Evolutionary conservation across 92 coral and sea anemone genomes (phyloP), one percentile per base, ranked within the genome.

Genomic region (Actinostola sp.): DNA sequence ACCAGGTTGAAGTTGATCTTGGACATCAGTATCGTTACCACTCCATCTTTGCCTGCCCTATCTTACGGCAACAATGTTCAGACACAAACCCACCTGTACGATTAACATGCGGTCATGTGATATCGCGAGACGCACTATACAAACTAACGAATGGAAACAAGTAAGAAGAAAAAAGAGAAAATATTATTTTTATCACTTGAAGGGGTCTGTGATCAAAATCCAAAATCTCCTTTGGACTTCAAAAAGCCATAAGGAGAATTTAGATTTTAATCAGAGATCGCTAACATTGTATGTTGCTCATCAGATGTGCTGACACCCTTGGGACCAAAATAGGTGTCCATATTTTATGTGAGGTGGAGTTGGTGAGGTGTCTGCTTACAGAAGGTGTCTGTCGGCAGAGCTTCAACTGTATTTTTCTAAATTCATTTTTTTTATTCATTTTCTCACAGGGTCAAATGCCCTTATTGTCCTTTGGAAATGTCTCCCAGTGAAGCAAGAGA

Each of bases 391-490:
- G n/a, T n/a, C n/a, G n/a, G n/a, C n/a, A n/a, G n/a, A n/a, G n/a
- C n/a, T 45, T 13, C 39, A 26, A 31, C 48, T 14, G 29, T 41
- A 16, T 31, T 15, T 52, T 45, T 49, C 35, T 44, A 15, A 8
- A 28, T 29, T 19, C 27, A 56, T 59, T 44, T 19, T 29, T 33
- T 45, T 38, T 43, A 32, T 16, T 26, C 30, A 66, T 77, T 46
- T 48, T 61, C 58, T 45, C 53, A 62, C 86, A 93, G 98, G 78
- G 92, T 93, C 17, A 93, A 93, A 66, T 93, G 98, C 66, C 98
- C 98, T 11, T 93, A 93, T 74, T 93, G 98, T 45, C 98, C 98
- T 8, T 88, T 85, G 61, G 98, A 93, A 63, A 93, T 93, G 98
- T 75, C 98, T 12, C 93, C 98, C 3, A 82, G 86, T 59, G 98